phyloP scores from a whole-genome alignment of 2,113 vertebrate species.

The Aythya baeri region DNA sequence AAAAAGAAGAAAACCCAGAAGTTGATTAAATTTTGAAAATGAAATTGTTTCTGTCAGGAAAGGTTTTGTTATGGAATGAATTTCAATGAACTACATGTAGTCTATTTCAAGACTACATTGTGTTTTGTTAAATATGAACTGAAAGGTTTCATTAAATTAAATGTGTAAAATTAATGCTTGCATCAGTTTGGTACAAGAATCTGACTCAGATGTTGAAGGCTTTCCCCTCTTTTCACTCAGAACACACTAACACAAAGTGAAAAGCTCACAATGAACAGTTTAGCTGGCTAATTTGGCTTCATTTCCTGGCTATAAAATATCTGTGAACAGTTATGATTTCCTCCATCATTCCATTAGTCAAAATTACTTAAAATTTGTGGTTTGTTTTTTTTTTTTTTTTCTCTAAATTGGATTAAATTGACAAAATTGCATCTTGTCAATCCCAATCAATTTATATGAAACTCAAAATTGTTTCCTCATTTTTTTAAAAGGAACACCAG shows the following conservation, averaged over 20 bases:
- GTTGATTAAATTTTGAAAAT: not conserved
- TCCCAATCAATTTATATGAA: not conserved
- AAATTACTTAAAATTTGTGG: constrained; percentile 8
- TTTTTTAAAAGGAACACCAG: not conserved
- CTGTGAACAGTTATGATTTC: constrained; percentile 55
- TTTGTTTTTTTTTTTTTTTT: not conserved
- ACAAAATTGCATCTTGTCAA: constrained; percentile 1
- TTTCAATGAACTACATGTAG: not conserved
- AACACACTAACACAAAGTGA: constrained; percentile 65
- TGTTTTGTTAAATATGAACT: not conserved
- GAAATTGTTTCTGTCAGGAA: not conserved
- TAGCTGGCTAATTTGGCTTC: constrained; percentile 52
- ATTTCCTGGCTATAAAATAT: constrained; percentile 42
- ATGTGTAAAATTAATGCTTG: constrained; percentile 51
- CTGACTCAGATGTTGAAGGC: constrained; percentile 65
- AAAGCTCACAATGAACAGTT: constrained; percentile 36
- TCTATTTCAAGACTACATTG: not conserved
- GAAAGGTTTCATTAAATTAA: constrained; percentile 22
- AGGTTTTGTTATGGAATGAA: not conserved
- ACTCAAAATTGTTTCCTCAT: not conserved
- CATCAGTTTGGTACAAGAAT: constrained; percentile 75
- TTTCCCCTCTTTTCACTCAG: constrained; percentile 42
- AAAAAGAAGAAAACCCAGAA: not conserved
- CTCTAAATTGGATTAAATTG: constrained; percentile 29
- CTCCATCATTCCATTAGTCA: not conserved